Conservation (phyloP, 2,888 invertebrate species). For the Ectobius pallidus region DNA sequence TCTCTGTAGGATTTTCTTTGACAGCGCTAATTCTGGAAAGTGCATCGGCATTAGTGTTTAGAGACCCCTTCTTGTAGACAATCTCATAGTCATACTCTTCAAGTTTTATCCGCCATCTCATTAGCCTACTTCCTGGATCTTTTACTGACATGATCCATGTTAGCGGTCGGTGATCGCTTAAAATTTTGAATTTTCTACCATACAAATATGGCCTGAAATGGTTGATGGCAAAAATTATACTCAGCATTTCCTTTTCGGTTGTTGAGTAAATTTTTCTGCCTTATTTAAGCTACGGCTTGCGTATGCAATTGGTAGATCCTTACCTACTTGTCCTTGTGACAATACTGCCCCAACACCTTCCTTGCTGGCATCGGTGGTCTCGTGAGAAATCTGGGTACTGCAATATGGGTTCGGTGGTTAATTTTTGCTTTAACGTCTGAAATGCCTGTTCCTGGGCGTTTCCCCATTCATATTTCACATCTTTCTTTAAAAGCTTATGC, state of each 20-base stretch:
- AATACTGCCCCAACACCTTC: not conserved
- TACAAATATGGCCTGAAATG: constrained; percentile 49
- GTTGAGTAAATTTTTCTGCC: constrained; percentile 45
- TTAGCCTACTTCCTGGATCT: too few species aligned
- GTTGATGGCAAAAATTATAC: constrained; percentile 46
- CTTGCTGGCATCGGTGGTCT: not conserved
- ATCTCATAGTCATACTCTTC: not conserved
- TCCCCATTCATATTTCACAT: too few species aligned
- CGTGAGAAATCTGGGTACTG: not conserved
- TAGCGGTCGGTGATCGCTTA: constrained; percentile 48
- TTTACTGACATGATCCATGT: not conserved
- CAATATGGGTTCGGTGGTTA: too few species aligned
- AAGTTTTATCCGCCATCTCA: too few species aligned
- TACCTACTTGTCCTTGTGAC: not conserved
- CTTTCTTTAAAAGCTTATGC: too few species aligned
- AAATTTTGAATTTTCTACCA: constrained; percentile 47
- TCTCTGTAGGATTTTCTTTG: not conserved
- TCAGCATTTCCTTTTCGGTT: constrained; percentile 47
- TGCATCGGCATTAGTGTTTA: not conserved
- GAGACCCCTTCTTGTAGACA: not conserved
- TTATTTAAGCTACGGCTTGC: constrained; percentile 44
- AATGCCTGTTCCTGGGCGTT: too few species aligned
- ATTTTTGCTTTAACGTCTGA: too few species aligned
- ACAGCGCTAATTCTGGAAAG: too few species aligned
- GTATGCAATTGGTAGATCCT: constrained; percentile 43